Evolutionary conservation across 2,797 vertebrate genomes (phyloP), one percentile per base, ranked within the genome.

Genomic region (Hydrocynus forskahlii): DNA sequence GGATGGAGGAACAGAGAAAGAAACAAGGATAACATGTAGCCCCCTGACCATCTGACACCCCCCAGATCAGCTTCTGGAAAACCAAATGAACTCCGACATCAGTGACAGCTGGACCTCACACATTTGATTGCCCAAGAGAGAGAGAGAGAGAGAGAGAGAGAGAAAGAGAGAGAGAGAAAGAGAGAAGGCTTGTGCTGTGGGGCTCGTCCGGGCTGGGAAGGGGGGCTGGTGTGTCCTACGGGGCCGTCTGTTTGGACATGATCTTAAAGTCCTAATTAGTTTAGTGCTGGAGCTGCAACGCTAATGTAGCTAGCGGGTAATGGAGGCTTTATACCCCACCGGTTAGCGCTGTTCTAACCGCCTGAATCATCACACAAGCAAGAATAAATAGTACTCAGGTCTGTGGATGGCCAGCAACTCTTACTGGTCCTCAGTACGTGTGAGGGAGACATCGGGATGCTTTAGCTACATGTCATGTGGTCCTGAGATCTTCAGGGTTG

Each of bases 21-120:
- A 62, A 29, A 62, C 8, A 59, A n/a, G 57, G 23, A 62, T 6
- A 29, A 23, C 59, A 60, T 9, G 25, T 60, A 7, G 59, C 35
- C 35, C 35, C 35, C 35, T 35, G 35, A 35, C 35, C 35, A 35
- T 35, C 29, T 29, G 29, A 29, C 29, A 29, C 29, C 29, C 35
- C 35, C 2, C 35, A 35, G 35, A 2, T 35, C 35, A 91, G 85
- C 86, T 89, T 90, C 83, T 76, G 81, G 89, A 91, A 60, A 89
- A 84, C 88, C 84, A 90, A 89, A 92, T 89, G 88, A 90, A 90
- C 88, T 91, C 81, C 89, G 92, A 89, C 91, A 92, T 90, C 85
- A 84, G 75, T 89, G 90, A 91, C 90, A 93, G 89, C 89, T 91
- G 89, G 86, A 62, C 60, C 78, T 60, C 52, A 29, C 64, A 59